Conservation (phyloP, 1,140 invertebrate species). For the Mercenaria mercenaria region DNA sequence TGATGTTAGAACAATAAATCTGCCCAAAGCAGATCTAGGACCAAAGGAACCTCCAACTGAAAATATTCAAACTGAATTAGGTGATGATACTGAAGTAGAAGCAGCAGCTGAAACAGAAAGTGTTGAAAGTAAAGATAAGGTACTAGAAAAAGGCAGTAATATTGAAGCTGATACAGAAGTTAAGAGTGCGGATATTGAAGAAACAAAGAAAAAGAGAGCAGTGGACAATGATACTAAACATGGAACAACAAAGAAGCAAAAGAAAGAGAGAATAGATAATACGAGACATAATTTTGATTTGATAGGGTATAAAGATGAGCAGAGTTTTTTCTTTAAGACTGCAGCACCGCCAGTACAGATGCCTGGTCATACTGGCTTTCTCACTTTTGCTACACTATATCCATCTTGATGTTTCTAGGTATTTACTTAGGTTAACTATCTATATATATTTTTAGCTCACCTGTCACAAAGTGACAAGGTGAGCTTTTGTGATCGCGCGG, state of each 20-base stretch:
- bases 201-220: conserved; percentile 22
- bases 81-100: neutral
- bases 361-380: conserved; percentile 97
- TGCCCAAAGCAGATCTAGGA: conserved; percentile 87
- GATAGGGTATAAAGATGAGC: conserved; percentile 66
- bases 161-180: neutral
- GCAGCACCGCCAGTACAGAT: conserved; percentile 90
- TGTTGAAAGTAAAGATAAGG: neutral
- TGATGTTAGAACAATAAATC: conserved; percentile 91
- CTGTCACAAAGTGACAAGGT: too few relatives aligned
- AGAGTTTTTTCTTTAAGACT: conserved; percentile 88
- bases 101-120: neutral
- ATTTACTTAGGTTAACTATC: too few relatives aligned
- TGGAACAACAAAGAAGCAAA: conserved; percentile 8
- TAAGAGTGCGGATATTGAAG: neutral
- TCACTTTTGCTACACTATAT: conserved; percentile 93
- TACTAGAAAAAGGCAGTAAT: neutral
- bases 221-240: conserved; percentile 6
- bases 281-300: conserved; percentile 63
- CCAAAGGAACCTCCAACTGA: conserved; percentile 16
- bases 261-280: conserved; percentile 22
- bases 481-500: too few relatives aligned
- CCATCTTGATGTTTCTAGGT: conserved; percentile 53
- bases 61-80: neutral
- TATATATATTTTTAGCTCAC: too few relatives aligned